A percentile compares a stretch with the other conserved stretches of the same genome.
Evolutionary conservation across 2,888 invertebrate genomes (phyloP).

Genomic region (Stenotaenia linearis): DNA sequence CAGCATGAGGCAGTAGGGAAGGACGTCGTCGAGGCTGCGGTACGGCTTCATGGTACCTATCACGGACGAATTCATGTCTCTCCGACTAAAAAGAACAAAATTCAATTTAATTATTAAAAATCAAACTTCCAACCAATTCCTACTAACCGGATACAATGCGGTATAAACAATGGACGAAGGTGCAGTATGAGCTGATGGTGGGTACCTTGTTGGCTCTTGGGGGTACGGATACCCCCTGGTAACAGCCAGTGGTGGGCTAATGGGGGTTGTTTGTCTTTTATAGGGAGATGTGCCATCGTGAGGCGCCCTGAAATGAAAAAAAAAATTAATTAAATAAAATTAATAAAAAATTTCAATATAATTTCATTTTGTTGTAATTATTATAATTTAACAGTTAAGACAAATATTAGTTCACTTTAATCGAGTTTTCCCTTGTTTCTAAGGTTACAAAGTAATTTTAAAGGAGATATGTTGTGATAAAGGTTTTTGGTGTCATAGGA

Average conservation of each 20-base stretch:
- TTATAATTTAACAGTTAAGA: too few species aligned
- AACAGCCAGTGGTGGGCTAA: conserved; percentile 32
- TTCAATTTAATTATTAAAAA: background rate
- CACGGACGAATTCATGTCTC: conserved; percentile 29
- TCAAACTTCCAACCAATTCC: background rate
- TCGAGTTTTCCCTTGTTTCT: background rate
- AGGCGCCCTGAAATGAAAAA: conserved; percentile 31
- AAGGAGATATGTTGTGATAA: background rate
- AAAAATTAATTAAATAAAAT: background rate
- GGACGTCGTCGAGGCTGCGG: conserved; percentile 34
- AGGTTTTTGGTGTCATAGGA: too few species aligned
- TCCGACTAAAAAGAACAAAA: conserved; percentile 21
- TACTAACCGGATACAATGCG: conserved; percentile 29
- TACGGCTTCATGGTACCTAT: conserved; percentile 29
- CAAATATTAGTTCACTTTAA: too few species aligned
- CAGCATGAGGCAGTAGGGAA: conserved; percentile 34
- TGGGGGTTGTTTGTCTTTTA: conserved; percentile 33
- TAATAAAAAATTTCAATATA: background rate
- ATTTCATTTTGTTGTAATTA: background rate
- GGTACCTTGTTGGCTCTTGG: conserved; percentile 31
- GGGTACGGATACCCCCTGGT: conserved; percentile 33
- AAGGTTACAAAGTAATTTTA: too few species aligned
- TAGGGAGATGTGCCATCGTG: conserved; percentile 35
- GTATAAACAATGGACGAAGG: conserved; percentile 21
- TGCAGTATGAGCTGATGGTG: conserved; percentile 32